These are phyloP conservation scores for Cyclopterus lumpus DNA, from an alignment of 2,797 vertebrate genomes.

Conservation along the genomic window DNA sequence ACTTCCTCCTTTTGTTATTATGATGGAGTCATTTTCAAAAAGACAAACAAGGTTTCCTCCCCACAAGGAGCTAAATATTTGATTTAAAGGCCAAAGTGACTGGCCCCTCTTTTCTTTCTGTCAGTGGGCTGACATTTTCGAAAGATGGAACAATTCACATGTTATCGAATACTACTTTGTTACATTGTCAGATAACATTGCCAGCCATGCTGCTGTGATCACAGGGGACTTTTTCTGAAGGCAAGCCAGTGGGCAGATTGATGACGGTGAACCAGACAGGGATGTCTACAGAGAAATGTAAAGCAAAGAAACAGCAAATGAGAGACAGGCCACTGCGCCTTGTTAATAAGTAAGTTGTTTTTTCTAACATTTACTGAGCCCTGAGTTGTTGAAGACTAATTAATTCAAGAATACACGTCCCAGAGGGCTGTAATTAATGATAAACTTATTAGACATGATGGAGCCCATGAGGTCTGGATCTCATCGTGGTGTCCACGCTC, in stretches of 20 bases:
- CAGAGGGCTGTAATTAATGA: constrained; percentile 84
- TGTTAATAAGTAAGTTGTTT: constrained; percentile 63
- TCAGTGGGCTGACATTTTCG: constrained; percentile 29
- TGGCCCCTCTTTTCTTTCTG: constrained; percentile 19
- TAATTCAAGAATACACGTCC: constrained; percentile 84
- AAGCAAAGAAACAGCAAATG: constrained; percentile 43
- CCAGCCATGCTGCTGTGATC: constrained; percentile 41
- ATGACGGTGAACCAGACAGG: constrained; percentile 40
- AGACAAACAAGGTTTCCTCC: neutral
- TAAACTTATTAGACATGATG: constrained; percentile 84
- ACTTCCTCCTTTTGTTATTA: constrained; percentile 10
- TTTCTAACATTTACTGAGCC: constrained; percentile 64
- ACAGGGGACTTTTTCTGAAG: constrained; percentile 46
- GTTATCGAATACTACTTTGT: constrained; percentile 40
- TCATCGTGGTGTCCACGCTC: constrained; percentile 68
- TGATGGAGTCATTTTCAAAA: constrained; percentile 16
- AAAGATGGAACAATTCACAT: constrained; percentile 50
- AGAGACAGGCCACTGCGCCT: constrained; percentile 34
- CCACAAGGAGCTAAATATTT: neutral
- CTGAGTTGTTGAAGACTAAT: constrained; percentile 79
- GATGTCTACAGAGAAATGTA: constrained; percentile 36
- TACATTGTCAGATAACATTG: constrained; percentile 45
- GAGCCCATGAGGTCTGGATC: constrained; percentile 81
- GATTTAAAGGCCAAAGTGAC: constrained; percentile 9
- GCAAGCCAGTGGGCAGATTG: constrained; percentile 54